Percentiles rank a stretch among this genome's conserved stretches.
Conservation (phyloP, 2,797 vertebrate genomes). For the Eremophila alpestris region DNA sequence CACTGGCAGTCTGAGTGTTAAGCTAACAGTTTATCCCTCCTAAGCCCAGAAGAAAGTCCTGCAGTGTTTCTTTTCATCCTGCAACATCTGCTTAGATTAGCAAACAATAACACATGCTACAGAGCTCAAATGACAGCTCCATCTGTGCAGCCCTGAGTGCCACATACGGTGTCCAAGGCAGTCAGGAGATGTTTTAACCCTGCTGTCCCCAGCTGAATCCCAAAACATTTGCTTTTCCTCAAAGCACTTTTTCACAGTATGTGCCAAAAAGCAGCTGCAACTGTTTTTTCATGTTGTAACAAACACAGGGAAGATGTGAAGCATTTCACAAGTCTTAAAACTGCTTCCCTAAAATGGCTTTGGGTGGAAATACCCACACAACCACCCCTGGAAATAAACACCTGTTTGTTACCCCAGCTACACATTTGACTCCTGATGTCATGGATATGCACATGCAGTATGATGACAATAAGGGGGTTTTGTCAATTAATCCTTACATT, state of each 20-base stretch:
- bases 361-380: background rate
- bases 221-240: background rate
- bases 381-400: background rate
- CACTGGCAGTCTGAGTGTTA: background rate
- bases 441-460: background rate
- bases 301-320: background rate
- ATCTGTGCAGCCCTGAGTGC: background rate
- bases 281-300: background rate
- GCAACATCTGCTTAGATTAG: conserved; percentile 49
- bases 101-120: conserved; percentile 19
- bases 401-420: background rate
- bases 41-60: conserved; percentile 3
- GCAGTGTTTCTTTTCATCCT: conserved; percentile 15
- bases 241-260: background rate
- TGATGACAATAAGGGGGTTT: background rate
- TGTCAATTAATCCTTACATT: background rate
- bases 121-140: conserved; percentile 25
- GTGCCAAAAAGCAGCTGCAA: background rate
- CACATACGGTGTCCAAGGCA: background rate
- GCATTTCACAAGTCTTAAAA: background rate
- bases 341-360: background rate
- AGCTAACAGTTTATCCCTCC: background rate
- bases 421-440: background rate
- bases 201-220: background rate
- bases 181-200: background rate